Evolutionary conservation across 2,113 vertebrate species (phyloP).

Genomic region (Oreochromis tanganicae): DNA sequence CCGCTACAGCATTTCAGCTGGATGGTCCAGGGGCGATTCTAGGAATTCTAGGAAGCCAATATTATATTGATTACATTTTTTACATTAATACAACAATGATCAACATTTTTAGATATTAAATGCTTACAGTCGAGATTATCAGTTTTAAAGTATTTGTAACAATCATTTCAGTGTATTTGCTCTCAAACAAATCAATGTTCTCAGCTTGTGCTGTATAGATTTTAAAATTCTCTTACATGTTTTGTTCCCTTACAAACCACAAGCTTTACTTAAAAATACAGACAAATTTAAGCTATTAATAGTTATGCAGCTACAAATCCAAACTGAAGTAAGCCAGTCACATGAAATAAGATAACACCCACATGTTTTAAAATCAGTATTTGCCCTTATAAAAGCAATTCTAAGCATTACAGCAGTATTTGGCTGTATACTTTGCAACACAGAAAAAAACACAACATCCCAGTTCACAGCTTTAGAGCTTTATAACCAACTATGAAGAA

Average conservation of each 20-base stretch:
- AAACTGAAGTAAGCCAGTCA: not conserved
- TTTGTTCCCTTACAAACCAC: not conserved
- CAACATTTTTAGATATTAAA: not conserved
- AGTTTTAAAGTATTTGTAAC: not conserved
- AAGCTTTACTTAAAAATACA: not conserved
- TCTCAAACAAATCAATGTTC: not conserved
- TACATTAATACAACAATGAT: not conserved
- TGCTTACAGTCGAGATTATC: not conserved
- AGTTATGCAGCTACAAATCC: not conserved
- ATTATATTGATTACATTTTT: not conserved
- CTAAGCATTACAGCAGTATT: rapidly evolving
- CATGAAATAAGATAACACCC: not conserved
- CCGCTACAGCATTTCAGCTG: not conserved
- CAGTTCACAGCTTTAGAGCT: not conserved
- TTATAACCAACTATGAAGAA: not conserved
- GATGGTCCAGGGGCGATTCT: not conserved
- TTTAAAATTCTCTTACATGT: not conserved
- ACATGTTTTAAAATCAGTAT: not conserved
- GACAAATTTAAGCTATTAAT: not conserved
- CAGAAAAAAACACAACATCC: not conserved
- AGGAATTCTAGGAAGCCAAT: not conserved
- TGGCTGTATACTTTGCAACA: not conserved
- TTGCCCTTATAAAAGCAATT: not conserved
- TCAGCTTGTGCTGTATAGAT: not conserved
- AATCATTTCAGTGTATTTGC: rapidly evolving